Conservation (phyloP, 23 tunicate genomes). For the Trididemnum miniatum region DNA sequence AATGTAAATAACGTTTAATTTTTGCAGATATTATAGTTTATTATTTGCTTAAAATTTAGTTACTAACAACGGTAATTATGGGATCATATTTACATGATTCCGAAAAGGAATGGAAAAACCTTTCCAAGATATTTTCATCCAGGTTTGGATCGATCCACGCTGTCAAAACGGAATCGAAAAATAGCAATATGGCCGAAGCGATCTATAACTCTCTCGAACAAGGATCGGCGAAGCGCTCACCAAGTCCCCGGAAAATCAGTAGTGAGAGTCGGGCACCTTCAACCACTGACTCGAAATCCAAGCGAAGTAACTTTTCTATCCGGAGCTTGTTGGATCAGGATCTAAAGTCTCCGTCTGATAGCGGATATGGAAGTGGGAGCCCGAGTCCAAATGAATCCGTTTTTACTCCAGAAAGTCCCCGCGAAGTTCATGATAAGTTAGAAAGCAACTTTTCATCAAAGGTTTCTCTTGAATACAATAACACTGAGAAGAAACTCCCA, state of each 20-base stretch:
- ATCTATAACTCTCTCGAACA: constrained; percentile 11
- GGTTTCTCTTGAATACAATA: background rate
- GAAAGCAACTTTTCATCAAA: background rate
- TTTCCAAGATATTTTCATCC: background rate
- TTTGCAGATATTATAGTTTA: no score
- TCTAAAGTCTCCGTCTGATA: constrained; percentile 68
- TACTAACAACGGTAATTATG: no score
- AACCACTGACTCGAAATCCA: constrained; percentile 13
- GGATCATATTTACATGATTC: background rate
- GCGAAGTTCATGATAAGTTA: background rate
- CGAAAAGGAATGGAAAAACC: background rate
- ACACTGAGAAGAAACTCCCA: background rate
- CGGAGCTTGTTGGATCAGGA: constrained; percentile 48
- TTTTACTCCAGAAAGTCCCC: background rate
- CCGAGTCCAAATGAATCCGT: constrained; percentile 75
- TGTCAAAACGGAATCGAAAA: background rate
- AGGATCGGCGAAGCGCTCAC: background rate
- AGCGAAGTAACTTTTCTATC: constrained; percentile 39
- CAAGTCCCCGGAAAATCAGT: background rate
- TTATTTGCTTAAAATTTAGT: no score
- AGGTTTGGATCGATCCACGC: background rate
- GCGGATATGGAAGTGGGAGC: constrained; percentile 92
- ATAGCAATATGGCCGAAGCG: constrained; percentile 36
- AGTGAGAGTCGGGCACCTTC: background rate
- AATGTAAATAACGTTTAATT: no score